Conservation (phyloP, 1,140 invertebrate species). For the Mercenaria mercenaria region DNA sequence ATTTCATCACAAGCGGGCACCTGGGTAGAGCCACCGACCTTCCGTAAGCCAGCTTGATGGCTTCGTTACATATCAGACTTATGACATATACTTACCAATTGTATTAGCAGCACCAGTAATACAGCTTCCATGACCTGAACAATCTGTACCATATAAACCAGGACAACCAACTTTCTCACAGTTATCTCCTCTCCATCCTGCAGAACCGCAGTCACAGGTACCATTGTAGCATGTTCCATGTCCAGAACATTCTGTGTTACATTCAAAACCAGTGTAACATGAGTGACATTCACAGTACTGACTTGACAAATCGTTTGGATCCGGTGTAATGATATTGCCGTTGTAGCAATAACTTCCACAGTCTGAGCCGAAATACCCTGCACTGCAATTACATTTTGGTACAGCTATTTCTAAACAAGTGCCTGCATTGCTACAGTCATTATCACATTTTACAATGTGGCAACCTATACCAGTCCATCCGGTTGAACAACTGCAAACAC, state of each 20-base stretch:
- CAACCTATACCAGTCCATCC: slow-evolving; percentile 75
- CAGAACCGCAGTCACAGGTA: slow-evolving; percentile 69
- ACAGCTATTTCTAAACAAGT: slow-evolving; percentile 59
- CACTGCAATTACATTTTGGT: slow-evolving; percentile 68
- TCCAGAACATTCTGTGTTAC: slow-evolving; percentile 67
- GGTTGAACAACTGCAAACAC: slow-evolving; percentile 70
- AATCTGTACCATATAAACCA: slow-evolving; percentile 47
- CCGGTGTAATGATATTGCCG: slow-evolving; percentile 68
- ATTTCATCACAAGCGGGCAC: too few species aligned
- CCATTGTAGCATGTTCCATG: slow-evolving; percentile 62
- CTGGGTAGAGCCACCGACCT: too few species aligned
- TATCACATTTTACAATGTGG: slow-evolving; percentile 68
- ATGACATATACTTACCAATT: slow-evolving; percentile 31
- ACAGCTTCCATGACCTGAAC: slow-evolving; percentile 71
- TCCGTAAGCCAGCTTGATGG: too few species aligned
- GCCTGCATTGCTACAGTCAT: slow-evolving; percentile 74
- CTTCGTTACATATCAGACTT: too few species aligned
- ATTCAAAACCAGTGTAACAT: slow-evolving; percentile 66
- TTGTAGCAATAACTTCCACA: slow-evolving; percentile 75
- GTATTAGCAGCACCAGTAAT: slow-evolving; percentile 55
- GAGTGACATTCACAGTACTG: slow-evolving; percentile 67
- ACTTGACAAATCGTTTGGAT: slow-evolving; percentile 50
- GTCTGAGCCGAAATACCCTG: slow-evolving; percentile 76
- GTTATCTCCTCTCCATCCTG: slow-evolving; percentile 72
- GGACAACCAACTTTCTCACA: slow-evolving; percentile 75